Conservation (phyloP, 2,113 vertebrate species). For the Sciurus niger region DNA sequence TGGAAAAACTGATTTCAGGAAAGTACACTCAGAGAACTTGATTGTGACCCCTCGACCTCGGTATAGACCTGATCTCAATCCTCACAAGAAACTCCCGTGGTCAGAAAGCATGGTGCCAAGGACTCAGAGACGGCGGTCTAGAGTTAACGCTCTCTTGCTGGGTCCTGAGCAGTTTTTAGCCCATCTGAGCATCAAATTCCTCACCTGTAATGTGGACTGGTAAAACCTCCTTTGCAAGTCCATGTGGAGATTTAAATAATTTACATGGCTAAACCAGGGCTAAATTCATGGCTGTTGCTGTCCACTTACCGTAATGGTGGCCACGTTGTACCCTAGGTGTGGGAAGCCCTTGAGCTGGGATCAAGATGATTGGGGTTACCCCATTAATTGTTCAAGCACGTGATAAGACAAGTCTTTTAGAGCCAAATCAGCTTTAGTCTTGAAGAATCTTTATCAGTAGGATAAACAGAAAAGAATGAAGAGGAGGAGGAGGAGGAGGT, state of each 20-base stretch:
- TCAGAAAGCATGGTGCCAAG: neutral
- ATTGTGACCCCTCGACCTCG: neutral
- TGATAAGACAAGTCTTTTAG: slow-evolving; percentile 59
- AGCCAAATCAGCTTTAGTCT: slow-evolving; percentile 73
- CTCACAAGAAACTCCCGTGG: neutral
- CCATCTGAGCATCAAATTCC: neutral
- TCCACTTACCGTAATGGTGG: neutral
- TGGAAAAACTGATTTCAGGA: neutral
- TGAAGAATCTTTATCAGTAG: slow-evolving; percentile 75
- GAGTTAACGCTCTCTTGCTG: neutral
- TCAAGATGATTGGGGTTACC: neutral
- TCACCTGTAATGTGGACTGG: accelerated
- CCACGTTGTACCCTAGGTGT: neutral
- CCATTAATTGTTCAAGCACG: neutral
- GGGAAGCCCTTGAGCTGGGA: neutral
- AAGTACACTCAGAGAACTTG: neutral
- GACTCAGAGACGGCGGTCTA: neutral
- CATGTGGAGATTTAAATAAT: neutral
- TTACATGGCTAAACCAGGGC: neutral
- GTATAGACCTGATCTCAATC: neutral
- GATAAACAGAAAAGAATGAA: neutral
- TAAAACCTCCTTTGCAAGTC: neutral
- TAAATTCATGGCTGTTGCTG: neutral
- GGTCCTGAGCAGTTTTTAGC: neutral
- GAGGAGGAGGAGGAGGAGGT: no score